Evolutionary conservation across 2,888 invertebrate genomes (phyloP), one percentile per base, ranked within the genome.

Genomic region (Exocentrus adspersus): DNA sequence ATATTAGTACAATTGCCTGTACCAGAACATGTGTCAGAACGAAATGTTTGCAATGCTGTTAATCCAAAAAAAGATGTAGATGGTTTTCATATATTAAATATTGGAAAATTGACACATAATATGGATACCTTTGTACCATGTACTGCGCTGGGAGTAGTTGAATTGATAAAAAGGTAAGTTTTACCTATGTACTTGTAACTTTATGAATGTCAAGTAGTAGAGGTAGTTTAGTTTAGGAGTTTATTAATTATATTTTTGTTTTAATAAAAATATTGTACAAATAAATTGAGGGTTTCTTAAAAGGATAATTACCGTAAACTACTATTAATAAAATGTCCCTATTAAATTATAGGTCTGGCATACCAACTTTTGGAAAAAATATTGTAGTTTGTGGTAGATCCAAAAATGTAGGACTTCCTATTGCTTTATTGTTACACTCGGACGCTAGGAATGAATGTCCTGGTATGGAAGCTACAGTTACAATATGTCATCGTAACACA

Each of bases 401-500:
- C 0, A 96, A 96, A 81, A 94, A 96, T 82, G 95, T 97, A 17
- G 94, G 96, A 0, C 87, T 96, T 84, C 96, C 97, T 0, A 91
- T 95, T 62, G 92, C 94, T 0, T 88, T 96, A 85, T 84, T 95
- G 74, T 82, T 97, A 53, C 92, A 93, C 78, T 89, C 92, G 2
- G 93, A 94, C 82, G 87, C 87, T 28, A 88, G 89, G 77, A 90
- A 92, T 78, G 90, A 87, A 45, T 83, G 84, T 0, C 84, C 88
- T 46, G 93, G 90, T 0, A 85, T 93, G 85, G 95, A 96, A 78
- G 92, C 94, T 12, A 96, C 95, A 0, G 94, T 94, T 0, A 94
- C 94, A 1, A 89, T 96, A 67, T 96, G 96, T 77, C 96, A 97
- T 81, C 87, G 95, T 14, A 88, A 92, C 81, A 97, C 96, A 0